These are phyloP conservation scores for Conus ventricosus DNA, from an alignment of 1,140 invertebrate species.

Conservation along the genomic window DNA sequence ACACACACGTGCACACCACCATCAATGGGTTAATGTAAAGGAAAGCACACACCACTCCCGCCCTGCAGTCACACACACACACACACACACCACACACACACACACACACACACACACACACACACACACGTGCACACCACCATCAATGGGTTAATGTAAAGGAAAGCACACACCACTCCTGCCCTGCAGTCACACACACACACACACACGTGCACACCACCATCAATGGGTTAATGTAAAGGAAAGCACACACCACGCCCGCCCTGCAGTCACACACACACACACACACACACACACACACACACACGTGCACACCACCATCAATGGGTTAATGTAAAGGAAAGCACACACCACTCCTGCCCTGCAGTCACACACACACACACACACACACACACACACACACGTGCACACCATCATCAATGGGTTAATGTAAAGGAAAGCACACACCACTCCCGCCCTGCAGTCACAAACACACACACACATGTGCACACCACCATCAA, in stretches of 20 bases:
- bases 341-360: constrained; percentile 90
- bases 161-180: constrained; percentile 89
- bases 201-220: background rate
- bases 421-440: too few species aligned
- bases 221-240: too few species aligned
- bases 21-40: too few species aligned
- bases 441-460: constrained; percentile 90
- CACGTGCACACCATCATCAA: too few species aligned
- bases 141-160: too few species aligned
- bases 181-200: constrained; percentile 85
- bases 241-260: constrained; percentile 89
- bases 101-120: constrained; percentile 85
- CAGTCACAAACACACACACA: constrained; percentile 34
- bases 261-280: constrained; percentile 78
- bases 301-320: too few species aligned
- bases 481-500: too few species aligned
- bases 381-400: constrained; percentile 80
- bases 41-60: constrained; percentile 89
- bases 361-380: constrained; percentile 75
- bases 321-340: too few species aligned
- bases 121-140: background rate
- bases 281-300: constrained; percentile 80
- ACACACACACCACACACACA: too few species aligned
- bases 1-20: too few species aligned
- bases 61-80: constrained; percentile 77